Conservation (phyloP, 2,113 vertebrate species). For the Girardinichthys multiradiatus region DNA sequence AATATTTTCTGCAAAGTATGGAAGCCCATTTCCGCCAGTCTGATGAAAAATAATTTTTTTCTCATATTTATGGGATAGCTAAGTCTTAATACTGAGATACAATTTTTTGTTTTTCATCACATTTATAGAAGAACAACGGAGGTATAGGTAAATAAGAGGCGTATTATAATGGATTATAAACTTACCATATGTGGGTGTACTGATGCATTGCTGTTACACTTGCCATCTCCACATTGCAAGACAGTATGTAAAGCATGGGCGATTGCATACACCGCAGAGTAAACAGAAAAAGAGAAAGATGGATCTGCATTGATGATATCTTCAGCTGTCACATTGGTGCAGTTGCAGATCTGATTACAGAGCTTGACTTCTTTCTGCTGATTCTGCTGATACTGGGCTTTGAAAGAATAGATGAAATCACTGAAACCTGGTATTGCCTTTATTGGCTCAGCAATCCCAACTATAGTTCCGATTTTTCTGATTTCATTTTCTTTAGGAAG, state of each 20-base stretch:
- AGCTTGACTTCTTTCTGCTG: accelerated
- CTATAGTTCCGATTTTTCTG: slow-evolving; percentile 70
- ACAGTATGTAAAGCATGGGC: slow-evolving; percentile 82
- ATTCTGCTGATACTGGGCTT: background rate
- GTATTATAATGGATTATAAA: background rate
- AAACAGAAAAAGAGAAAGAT: slow-evolving; percentile 75
- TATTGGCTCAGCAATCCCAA: slow-evolving; percentile 75
- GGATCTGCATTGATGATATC: slow-evolving; percentile 6
- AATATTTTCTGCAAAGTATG: too few relatives aligned
- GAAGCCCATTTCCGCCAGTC: too few relatives aligned
- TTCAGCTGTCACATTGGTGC: slow-evolving; percentile 4
- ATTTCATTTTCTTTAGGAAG: slow-evolving; percentile 73
- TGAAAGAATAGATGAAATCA: slow-evolving; percentile 58
- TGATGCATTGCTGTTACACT: slow-evolving; percentile 64
- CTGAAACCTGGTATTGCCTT: slow-evolving; percentile 69
- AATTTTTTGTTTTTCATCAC: too few relatives aligned
- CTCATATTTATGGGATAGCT: too few relatives aligned
- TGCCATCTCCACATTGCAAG: slow-evolving; percentile 74
- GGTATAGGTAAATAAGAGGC: background rate
- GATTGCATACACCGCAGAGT: slow-evolving; percentile 78
- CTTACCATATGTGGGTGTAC: slow-evolving; percentile 77
- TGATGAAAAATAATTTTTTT: too few relatives aligned
- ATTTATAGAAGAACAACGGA: too few relatives aligned
- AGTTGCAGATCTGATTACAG: slow-evolving; percentile 78
- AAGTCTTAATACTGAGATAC: too few relatives aligned